Conservation (phyloP, 2,113 vertebrate genomes). For the Orthochromis indermauri region DNA sequence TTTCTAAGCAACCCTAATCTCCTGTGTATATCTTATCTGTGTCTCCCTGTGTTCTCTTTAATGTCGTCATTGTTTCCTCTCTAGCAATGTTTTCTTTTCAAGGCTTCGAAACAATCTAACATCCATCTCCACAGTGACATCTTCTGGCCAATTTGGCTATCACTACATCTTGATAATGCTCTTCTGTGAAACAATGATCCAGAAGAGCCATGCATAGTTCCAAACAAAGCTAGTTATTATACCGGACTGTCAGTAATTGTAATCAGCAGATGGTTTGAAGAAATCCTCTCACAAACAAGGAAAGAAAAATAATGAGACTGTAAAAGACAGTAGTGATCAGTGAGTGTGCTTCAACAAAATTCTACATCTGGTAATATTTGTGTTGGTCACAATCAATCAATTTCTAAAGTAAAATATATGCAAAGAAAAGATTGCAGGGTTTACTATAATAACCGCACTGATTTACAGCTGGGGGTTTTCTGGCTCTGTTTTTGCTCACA, state of each 20-base stretch:
- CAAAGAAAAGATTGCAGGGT: neutral
- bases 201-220: neutral
- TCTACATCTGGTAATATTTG: neutral
- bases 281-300: neutral
- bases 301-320: neutral
- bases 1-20: neutral
- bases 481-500: neutral
- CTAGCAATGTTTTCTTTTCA: neutral
- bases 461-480: fast-evolving
- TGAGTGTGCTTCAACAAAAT: neutral
- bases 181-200: neutral
- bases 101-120: neutral
- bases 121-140: neutral
- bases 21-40: neutral
- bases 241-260: neutral
- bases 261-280: neutral
- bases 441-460: neutral
- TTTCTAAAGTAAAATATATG: neutral
- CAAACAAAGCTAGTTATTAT: neutral
- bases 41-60: neutral
- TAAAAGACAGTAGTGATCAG: neutral
- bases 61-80: neutral
- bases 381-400: neutral
- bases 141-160: neutral
- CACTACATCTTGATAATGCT: neutral